Percentiles rank a stretch among this genome's conserved stretches.
phyloP scores from a whole-genome alignment of 1,140 invertebrate species.

The Carcinoscorpius rotundicauda region DNA sequence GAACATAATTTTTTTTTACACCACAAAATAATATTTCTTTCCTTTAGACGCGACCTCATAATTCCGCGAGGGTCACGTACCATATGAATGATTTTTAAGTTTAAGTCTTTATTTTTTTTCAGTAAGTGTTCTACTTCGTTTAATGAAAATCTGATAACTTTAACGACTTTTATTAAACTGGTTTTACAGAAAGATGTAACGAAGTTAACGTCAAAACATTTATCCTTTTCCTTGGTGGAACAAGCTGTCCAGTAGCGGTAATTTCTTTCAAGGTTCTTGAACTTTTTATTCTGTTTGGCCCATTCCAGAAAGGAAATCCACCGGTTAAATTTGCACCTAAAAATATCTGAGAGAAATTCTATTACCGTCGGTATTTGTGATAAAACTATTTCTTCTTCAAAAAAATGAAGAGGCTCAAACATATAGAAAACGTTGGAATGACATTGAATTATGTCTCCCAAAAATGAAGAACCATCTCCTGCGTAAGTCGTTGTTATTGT shows the following conservation, averaged over 20 bases:
- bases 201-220: conserved; percentile 10
- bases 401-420: conserved; percentile 56
- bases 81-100: conserved; percentile 55
- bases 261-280: conserved; percentile 13
- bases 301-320: neutral
- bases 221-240: neutral
- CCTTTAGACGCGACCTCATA: conserved; percentile 60
- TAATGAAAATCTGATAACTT: conserved; percentile 16
- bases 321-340: too few relatives aligned
- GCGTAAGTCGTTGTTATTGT: too few relatives aligned
- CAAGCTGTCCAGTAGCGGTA: conserved; percentile 12
- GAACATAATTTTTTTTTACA: conserved; percentile 69
- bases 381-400: conserved; percentile 5
- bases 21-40: conserved; percentile 49
- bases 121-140: conserved; percentile 10
- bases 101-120: conserved; percentile 9
- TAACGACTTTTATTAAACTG: conserved; percentile 7
- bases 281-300: conserved; percentile 5
- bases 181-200: conserved; percentile 9
- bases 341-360: too few relatives aligned
- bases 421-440: conserved; percentile 50
- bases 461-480: conserved; percentile 73
- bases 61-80: conserved; percentile 73
- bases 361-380: too few relatives aligned
- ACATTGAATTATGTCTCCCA: conserved; percentile 61